Conservation (phyloP, 64 coral and sea anemone species). For the Platygyra sinensis region DNA sequence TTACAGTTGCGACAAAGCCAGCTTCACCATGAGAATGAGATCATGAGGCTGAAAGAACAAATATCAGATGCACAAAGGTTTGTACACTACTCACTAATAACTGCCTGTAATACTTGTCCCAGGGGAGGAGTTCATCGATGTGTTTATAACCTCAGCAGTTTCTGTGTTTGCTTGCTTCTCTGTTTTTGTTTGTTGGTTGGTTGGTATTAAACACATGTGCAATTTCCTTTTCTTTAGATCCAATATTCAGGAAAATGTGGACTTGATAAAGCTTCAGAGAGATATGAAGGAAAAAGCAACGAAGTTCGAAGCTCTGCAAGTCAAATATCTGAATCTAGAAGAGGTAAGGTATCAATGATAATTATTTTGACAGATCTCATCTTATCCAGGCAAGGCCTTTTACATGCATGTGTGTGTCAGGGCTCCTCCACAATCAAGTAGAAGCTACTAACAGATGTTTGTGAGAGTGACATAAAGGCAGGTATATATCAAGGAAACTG, state of each 20-base stretch:
- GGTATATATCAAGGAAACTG: too few species aligned
- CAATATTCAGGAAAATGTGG: conserved; percentile 94
- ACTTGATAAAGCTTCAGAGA: conserved; percentile 93
- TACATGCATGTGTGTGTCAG: neutral
- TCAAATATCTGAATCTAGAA: conserved; percentile 84
- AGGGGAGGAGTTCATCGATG: too few species aligned
- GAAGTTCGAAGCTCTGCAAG: conserved; percentile 91
- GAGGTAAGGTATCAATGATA: conserved; percentile 54
- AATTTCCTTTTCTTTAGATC: conserved; percentile 36
- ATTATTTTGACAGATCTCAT: neutral
- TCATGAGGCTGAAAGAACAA: conserved; percentile 81
- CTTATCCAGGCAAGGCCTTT: neutral
- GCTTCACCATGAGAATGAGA: conserved; percentile 53
- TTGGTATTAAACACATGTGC: too few species aligned
- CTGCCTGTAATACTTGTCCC: too few species aligned
- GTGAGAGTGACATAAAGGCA: too few species aligned
- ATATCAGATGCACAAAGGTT: conserved; percentile 87
- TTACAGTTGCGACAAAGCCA: conserved; percentile 78
- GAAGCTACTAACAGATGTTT: neutral
- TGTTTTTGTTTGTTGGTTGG: too few species aligned
- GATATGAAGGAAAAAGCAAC: conserved; percentile 94
- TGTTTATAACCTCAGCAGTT: too few species aligned
- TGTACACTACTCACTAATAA: neutral
- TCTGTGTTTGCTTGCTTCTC: too few species aligned
- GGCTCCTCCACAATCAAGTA: neutral